A percentile compares a stretch with the other conserved stretches of the same genome.
These are phyloP conservation scores for Clusia tigrina DNA, from an alignment of 2,888 invertebrate genomes.

Conservation along the genomic window DNA sequence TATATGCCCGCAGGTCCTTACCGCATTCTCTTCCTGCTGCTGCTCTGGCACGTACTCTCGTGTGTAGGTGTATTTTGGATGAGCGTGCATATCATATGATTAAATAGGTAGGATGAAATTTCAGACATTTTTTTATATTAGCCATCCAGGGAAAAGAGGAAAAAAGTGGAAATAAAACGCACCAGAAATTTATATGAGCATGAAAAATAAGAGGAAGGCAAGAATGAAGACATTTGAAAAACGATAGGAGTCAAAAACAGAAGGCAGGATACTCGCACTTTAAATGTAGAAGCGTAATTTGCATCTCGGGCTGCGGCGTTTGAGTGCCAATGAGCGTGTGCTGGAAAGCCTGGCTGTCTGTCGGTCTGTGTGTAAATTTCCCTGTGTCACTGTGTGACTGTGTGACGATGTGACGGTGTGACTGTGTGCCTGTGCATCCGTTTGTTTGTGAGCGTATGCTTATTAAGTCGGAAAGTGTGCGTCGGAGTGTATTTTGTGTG, in stretches of 20 bases:
- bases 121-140: constrained; percentile 17
- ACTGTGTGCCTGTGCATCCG: constrained; percentile 9
- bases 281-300: constrained; percentile 1
- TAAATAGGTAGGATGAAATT: constrained; percentile 14
- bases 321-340: constrained; percentile 16
- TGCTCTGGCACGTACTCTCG: not conserved
- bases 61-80: not conserved
- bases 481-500: constrained; percentile 26
- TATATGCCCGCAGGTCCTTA: not conserved
- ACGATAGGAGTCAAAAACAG: constrained; percentile 7
- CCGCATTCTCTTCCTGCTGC: not conserved
- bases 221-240: not conserved
- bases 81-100: not conserved
- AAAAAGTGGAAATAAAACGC: not conserved
- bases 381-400: constrained; percentile 13
- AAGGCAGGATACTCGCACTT: not conserved
- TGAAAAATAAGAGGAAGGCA: constrained; percentile 6
- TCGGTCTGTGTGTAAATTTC: too few relatives aligned
- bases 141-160: not conserved
- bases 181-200: not conserved
- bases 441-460: constrained; percentile 42
- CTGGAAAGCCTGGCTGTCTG: too few relatives aligned
- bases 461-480: constrained; percentile 45
- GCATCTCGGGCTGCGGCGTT: not conserved
- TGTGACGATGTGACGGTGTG: constrained; percentile 1